Percentiles rank a stretch among this genome's conserved stretches.
These are phyloP conservation scores for Morone chrysops DNA, from an alignment of 2,113 vertebrate species.

Conservation along the genomic window DNA sequence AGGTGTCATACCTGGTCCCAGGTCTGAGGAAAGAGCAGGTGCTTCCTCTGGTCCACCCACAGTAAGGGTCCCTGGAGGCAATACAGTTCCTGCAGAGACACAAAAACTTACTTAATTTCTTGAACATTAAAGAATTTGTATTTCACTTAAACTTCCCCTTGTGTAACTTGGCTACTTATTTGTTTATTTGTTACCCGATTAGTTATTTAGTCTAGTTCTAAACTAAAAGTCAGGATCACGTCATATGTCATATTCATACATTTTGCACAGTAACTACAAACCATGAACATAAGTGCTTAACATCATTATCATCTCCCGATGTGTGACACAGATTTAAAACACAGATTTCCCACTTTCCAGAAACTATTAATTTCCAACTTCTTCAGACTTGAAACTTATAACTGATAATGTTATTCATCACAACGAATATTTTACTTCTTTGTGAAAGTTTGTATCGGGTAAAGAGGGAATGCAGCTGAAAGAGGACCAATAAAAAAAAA, in stretches of 20 bases:
- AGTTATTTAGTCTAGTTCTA: too few species aligned
- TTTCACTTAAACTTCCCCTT: background rate
- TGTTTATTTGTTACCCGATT: too few species aligned
- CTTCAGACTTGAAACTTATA: background rate
- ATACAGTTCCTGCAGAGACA: slow-evolving; percentile 89
- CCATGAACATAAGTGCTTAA: too few species aligned
- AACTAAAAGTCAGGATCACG: background rate
- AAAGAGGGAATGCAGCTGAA: background rate
- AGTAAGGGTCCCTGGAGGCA: slow-evolving; percentile 94
- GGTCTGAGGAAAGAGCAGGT: slow-evolving; percentile 92
- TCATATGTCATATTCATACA: background rate
- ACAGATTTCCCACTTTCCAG: slow-evolving; percentile 10
- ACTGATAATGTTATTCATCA: slow-evolving; percentile 16
- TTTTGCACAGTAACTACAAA: background rate
- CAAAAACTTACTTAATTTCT: background rate
- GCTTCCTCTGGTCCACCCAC: slow-evolving; percentile 92
- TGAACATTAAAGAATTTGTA: background rate
- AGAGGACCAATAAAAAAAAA: background rate
- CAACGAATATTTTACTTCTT: slow-evolving; percentile 3
- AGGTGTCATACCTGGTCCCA: slow-evolving; percentile 87
- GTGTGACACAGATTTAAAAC: background rate
- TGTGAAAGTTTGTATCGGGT: background rate
- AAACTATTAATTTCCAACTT: background rate
- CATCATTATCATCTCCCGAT: background rate
- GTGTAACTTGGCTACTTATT: background rate